Evolutionary conservation across 2,113 vertebrate genomes (phyloP).

Genomic region (Spilogale gracilis): DNA sequence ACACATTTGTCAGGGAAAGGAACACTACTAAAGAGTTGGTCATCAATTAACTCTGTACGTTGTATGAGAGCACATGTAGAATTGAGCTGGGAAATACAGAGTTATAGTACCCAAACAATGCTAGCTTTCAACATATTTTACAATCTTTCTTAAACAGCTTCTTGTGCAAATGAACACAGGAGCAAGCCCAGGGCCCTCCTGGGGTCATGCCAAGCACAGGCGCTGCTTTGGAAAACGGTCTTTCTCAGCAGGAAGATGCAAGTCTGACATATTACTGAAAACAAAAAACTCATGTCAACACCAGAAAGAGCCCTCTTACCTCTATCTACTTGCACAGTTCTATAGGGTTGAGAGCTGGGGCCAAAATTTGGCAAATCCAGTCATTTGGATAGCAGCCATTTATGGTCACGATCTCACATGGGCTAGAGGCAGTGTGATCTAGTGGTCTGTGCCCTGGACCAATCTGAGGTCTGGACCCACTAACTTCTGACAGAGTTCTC

Average conservation of each 20-base stretch:
- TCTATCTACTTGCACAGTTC: neutral
- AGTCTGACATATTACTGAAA: neutral
- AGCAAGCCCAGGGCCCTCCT: neutral
- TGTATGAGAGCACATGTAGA: slow-evolving; percentile 6
- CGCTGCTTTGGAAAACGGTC: neutral
- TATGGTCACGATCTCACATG: neutral
- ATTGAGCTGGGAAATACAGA: neutral
- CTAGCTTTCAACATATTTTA: neutral
- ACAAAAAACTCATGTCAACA: neutral
- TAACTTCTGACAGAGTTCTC: neutral
- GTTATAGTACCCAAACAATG: neutral
- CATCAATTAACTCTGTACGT: neutral
- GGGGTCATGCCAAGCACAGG: neutral
- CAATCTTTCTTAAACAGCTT: slow-evolving; percentile 5
- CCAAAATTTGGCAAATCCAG: neutral
- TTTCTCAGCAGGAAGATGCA: neutral
- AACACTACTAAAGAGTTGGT: neutral
- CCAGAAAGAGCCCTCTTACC: neutral
- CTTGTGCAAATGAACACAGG: neutral
- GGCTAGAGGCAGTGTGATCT: neutral
- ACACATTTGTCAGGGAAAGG: neutral
- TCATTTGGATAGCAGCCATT: neutral
- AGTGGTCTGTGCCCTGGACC: neutral
- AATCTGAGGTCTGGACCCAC: neutral
- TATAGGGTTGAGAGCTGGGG: neutral